Conservation (phyloP, 2,113 vertebrate genomes). For the Ageneiosus marmoratus region DNA sequence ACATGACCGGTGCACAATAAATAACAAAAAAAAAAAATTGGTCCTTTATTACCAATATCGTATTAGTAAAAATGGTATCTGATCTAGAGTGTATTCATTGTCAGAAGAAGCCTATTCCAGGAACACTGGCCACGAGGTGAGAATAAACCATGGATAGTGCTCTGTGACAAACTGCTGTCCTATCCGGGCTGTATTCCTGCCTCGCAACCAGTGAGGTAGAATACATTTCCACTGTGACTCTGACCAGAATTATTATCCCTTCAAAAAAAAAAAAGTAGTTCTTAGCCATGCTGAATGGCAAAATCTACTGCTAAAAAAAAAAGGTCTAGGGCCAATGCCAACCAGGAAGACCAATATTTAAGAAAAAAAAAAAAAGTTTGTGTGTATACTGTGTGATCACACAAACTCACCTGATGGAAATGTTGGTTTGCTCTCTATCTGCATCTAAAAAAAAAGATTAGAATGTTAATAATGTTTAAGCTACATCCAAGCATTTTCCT, state of each 20-base stretch:
- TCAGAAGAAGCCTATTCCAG: background rate
- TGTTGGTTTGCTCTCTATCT: conserved; percentile 45
- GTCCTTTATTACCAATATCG: background rate
- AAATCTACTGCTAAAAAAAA: background rate
- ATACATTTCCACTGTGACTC: background rate
- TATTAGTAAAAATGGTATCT: background rate
- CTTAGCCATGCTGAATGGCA: background rate
- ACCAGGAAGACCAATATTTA: background rate
- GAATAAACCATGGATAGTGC: no score
- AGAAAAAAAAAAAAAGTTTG: background rate
- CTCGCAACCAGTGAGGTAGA: background rate
- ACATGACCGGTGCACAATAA: background rate
- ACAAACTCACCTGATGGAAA: conserved; percentile 59
- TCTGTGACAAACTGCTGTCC: background rate
- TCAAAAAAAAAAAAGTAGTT: background rate
- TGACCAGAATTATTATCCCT: background rate
- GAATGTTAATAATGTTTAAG: background rate
- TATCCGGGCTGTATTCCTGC: background rate
- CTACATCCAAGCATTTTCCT: background rate
- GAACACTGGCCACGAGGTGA: background rate
- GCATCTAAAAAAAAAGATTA: conserved; percentile 47
- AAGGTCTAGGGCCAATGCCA: background rate
- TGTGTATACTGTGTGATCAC: background rate
- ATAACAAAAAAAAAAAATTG: background rate
- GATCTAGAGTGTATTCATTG: background rate